phyloP scores from a whole-genome alignment of 2,888 invertebrate species.

The Ditula angustiorana region DNA sequence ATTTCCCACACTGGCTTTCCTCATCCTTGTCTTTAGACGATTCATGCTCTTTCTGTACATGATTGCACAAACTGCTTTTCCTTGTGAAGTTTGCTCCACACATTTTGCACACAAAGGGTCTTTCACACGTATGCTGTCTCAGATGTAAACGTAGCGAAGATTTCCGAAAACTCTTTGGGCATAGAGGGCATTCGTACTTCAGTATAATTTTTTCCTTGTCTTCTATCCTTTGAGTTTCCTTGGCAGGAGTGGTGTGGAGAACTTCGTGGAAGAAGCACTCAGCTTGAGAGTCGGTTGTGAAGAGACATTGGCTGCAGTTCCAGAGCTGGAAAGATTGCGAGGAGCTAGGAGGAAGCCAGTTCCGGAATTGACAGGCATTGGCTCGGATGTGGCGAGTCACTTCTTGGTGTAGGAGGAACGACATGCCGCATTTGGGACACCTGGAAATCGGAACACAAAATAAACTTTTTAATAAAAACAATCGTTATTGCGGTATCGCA shows the following conservation, averaged over 20 bases:
- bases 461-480: too few relatives aligned
- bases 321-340: conserved; percentile 68
- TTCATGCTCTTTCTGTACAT: conserved; percentile 82
- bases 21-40: conserved; percentile 47
- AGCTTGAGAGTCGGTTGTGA: conserved; percentile 87
- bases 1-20: conserved; percentile 57
- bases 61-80: conserved; percentile 87
- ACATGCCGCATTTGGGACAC: conserved; percentile 89
- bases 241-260: conserved; percentile 84
- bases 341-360: conserved; percentile 51
- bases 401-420: conserved; percentile 90
- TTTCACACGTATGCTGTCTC: conserved; percentile 90
- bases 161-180: conserved; percentile 88
- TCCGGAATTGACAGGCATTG: conserved; percentile 83
- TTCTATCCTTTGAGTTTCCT: conserved; percentile 54
- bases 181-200: conserved; percentile 88
- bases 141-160: conserved; percentile 89
- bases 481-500: too few relatives aligned
- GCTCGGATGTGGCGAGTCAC: conserved; percentile 89
- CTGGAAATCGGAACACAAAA: conserved; percentile 64
- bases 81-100: conserved; percentile 89
- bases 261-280: conserved; percentile 91
- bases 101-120: conserved; percentile 87
- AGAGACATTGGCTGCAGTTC: conserved; percentile 87
- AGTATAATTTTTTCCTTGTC: conserved; percentile 61